A percentile compares a stretch with the other conserved stretches of the same genome.
Evolutionary conservation across 2,888 invertebrate genomes (phyloP).

Genomic region (Caenorhabditis sp.): DNA sequence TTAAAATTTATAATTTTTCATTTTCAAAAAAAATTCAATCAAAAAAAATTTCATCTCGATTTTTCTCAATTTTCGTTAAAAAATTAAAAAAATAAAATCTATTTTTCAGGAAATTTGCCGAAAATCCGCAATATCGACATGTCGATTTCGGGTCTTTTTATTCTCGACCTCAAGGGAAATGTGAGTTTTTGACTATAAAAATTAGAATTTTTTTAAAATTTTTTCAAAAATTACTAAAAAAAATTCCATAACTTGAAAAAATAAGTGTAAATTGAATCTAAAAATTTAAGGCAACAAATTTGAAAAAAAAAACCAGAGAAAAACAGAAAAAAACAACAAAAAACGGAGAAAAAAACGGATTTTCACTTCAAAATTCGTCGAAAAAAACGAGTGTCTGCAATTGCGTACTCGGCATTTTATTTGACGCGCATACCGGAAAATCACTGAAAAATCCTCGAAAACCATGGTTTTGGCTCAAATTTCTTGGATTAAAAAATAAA

Average conservation of each 20-base stretch:
- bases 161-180: constrained; percentile 97
- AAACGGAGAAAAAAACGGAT: neutral
- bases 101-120: constrained; percentile 25
- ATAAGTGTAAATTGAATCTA: neutral
- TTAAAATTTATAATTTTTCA: too few species aligned
- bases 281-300: neutral
- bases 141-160: constrained; percentile 97
- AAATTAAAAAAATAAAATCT: neutral
- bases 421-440: constrained; percentile 17
- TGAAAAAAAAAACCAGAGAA: neutral
- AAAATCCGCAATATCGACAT: constrained; percentile 85
- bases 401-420: neutral
- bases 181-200: constrained; percentile 82
- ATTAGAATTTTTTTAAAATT: neutral
- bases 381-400: neutral
- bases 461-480: neutral
- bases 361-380: neutral
- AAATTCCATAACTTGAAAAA: neutral
- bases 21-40: too few species aligned
- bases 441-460: neutral
- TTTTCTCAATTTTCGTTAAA: neutral
- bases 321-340: neutral
- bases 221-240: constrained; percentile 1
- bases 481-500: too few species aligned
- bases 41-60: neutral